Base-by-base conservation (phyloP, 2,888 invertebrate genomes). In the Acanthosepion esculentum region DNA sequence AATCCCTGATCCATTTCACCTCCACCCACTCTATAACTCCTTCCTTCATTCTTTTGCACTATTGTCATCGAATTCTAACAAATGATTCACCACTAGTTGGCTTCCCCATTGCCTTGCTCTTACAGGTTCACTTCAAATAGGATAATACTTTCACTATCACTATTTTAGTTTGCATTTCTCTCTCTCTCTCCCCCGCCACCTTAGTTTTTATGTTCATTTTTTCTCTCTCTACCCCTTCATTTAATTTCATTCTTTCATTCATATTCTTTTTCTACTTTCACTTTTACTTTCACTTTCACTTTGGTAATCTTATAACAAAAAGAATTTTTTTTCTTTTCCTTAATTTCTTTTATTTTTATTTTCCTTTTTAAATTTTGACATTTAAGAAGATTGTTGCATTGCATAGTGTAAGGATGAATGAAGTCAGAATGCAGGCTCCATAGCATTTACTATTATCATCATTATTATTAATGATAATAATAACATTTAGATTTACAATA, bases 1-100 rank as follows among this genome's bases (percentile, higher is more conserved):
- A 78, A 78, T 78, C 78, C 78, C 78, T 78, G 78, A 78, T 78
- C 78, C 78, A 78, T 78, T 78, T 78, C 78, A 78, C 78, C 78
- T 33, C 78, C 78, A 78, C n/a, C n/a, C 78, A n/a, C 78, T 33
- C n/a, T 78, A 78, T 78, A 33, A 33, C 78, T 33, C 78, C n/a
- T 78, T 78, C 23, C 78, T 78, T 78, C 78, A 78, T 78, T 78
- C 78, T 78, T 78, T n/a, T 78, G 78, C n/a, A 33, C 78, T 78
- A 78, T 78, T 78, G 78, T 78, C 78, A 78, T 78, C n/a, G 78
- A 78, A 78, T n/a, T 78, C 78, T 78, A 78, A 78, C 78, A 78
- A 78, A 78, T 78, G 78, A 78, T 78, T 78, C 78, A 78, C 78
- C 78, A 78, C 78, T 78, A 78, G 78, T 78, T 78, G 78, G n/a